These are phyloP conservation scores for Dinomys branickii DNA, from an alignment of 2,113 vertebrate species.

Conservation along the genomic window DNA sequence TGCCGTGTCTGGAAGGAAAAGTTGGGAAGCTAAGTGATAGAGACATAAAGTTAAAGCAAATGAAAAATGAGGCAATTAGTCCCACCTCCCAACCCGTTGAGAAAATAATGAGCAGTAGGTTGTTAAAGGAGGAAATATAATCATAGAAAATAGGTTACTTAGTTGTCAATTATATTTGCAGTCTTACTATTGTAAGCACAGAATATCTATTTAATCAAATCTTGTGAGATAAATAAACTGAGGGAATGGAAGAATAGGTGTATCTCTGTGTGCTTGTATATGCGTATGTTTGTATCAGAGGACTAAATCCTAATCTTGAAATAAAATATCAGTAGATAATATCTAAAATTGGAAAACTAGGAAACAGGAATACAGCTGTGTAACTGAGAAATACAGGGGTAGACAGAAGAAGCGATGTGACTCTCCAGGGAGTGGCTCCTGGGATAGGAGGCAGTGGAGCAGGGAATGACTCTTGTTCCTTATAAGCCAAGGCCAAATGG, in stretches of 20 bases:
- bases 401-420: background rate
- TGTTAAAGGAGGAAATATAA: slow-evolving; percentile 15
- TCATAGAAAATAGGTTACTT: background rate
- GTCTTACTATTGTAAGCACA: background rate
- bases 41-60: background rate
- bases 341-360: background rate
- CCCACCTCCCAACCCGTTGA: background rate
- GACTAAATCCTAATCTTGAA: slow-evolving; percentile 25
- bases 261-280: background rate
- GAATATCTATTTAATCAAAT: slow-evolving; percentile 49
- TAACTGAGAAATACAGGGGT: background rate
- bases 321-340: background rate
- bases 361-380: background rate
- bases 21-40: background rate
- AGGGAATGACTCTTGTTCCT: background rate
- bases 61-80: slow-evolving; percentile 17
- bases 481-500: background rate
- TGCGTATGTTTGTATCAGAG: background rate
- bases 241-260: background rate
- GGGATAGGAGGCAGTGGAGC: background rate
- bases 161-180: slow-evolving; percentile 29
- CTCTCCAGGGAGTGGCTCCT: background rate
- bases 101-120: background rate
- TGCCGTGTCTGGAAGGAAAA: background rate
- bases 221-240: background rate